These are phyloP conservation scores for Cyanoderma ruficeps DNA, from an alignment of 2,113 vertebrate species.

Conservation along the genomic window DNA sequence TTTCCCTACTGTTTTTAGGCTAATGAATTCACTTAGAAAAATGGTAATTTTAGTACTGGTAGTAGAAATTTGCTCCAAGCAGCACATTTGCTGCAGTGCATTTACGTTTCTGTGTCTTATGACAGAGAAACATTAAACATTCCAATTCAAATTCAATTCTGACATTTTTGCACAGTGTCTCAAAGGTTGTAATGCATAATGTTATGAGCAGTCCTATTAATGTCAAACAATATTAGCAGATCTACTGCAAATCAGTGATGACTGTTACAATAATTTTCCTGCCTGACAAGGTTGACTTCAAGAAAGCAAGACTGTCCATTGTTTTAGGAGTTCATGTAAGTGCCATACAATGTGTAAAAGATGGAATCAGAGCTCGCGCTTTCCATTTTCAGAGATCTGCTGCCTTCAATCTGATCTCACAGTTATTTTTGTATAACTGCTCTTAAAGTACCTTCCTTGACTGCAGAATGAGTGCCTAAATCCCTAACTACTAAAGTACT, in stretches of 20 bases:
- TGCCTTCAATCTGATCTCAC: not conserved
- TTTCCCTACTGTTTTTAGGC: not conserved
- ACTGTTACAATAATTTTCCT: not conserved
- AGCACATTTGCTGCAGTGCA: not conserved
- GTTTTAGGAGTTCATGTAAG: not conserved
- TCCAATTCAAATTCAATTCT: not conserved
- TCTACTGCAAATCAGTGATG: not conserved
- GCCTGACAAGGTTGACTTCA: not conserved
- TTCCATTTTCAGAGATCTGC: not conserved
- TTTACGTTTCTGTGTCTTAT: not conserved
- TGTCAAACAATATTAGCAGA: not conserved
- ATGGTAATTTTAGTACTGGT: not conserved
- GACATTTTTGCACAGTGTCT: not conserved
- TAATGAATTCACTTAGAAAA: not conserved
- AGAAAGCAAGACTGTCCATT: not conserved
- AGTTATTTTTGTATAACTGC: not conserved
- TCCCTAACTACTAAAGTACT: not conserved
- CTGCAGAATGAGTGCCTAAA: not conserved
- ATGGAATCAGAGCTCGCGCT: not conserved
- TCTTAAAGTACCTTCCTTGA: not conserved
- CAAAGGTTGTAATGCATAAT: not conserved
- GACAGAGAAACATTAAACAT: not conserved
- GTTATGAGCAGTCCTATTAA: not conserved
- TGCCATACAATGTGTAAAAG: not conserved
- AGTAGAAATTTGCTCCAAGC: not conserved